Conservation (phyloP, 2,797 vertebrate species). For the Hirundo rustica region DNA sequence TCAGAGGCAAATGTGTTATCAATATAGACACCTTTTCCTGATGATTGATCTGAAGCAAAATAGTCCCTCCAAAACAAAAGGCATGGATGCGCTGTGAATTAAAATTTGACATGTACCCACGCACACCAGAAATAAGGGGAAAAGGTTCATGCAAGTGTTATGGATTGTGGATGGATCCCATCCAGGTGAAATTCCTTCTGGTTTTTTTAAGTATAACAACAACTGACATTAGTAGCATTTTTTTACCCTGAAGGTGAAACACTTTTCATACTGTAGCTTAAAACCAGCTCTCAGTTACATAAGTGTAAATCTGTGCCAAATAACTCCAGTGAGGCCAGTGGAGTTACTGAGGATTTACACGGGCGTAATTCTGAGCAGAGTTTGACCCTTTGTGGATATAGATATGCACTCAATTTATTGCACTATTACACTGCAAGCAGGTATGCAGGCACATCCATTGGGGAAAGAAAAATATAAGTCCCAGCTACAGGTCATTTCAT, state of each 20-base stretch:
- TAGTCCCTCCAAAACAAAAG: slow-evolving; percentile 21
- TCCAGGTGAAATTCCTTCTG: slow-evolving; percentile 63
- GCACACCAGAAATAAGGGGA: background rate
- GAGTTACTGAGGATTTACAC: slow-evolving; percentile 62
- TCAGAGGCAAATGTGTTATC: slow-evolving; percentile 40
- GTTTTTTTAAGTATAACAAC: slow-evolving; percentile 60
- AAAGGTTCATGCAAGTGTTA: slow-evolving; percentile 27
- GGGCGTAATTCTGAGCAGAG: slow-evolving; percentile 56
- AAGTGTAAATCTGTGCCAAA: slow-evolving; percentile 66
- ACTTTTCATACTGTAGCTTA: slow-evolving; percentile 29
- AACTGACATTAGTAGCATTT: slow-evolving; percentile 51
- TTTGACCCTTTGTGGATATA: slow-evolving; percentile 49
- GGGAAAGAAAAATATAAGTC: slow-evolving; percentile 32
- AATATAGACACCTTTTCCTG: background rate
- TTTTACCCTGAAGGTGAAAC: slow-evolving; percentile 51
- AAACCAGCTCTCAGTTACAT: slow-evolving; percentile 31
- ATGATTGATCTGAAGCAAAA: slow-evolving; percentile 1
- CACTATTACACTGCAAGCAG: slow-evolving; percentile 24
- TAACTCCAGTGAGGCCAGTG: background rate
- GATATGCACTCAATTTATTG: slow-evolving; percentile 60
- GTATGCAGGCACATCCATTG: slow-evolving; percentile 38
- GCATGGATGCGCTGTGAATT: background rate
- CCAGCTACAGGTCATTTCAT: slow-evolving; percentile 42
- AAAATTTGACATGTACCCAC: slow-evolving; percentile 8
- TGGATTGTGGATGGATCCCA: slow-evolving; percentile 16